Conservation (phyloP, 2,113 vertebrate species). For the Lasiurus cinereus region DNA sequence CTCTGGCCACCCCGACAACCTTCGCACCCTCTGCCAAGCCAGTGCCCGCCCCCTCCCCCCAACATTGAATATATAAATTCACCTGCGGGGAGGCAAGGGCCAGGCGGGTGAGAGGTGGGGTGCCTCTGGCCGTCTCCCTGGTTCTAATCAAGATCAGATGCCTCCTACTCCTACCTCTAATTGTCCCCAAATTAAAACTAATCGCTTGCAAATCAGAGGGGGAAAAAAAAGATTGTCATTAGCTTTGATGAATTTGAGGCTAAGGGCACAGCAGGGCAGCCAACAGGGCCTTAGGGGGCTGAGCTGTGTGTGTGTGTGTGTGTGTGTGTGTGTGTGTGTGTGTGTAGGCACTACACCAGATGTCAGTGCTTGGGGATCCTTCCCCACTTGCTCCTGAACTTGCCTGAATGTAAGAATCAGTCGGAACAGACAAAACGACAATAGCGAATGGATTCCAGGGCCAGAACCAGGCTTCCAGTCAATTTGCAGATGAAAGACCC, state of each 20-base stretch:
- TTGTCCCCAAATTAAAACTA: slow-evolving; percentile 82
- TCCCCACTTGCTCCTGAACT: not conserved
- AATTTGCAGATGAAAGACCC: not conserved
- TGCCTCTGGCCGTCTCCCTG: slow-evolving; percentile 35
- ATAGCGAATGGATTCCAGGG: not conserved
- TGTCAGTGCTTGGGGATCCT: not conserved
- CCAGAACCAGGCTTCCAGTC: not conserved
- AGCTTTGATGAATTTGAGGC: slow-evolving; percentile 70
- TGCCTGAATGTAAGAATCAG: not conserved
- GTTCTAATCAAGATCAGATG: slow-evolving; percentile 81
- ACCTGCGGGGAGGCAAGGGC: not conserved
- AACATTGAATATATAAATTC: not conserved
- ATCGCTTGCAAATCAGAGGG: slow-evolving; percentile 74
- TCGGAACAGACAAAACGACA: not conserved
- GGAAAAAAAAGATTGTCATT: slow-evolving; percentile 63
- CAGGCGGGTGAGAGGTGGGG: not conserved
- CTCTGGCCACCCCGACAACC: not conserved
- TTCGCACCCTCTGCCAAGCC: not conserved
- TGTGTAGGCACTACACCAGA: not conserved
- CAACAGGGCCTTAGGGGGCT: not conserved
- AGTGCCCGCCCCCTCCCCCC: not conserved
- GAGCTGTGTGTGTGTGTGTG: not conserved
- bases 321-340: too few species aligned
- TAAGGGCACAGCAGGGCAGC: slow-evolving; percentile 8
- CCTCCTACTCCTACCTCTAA: slow-evolving; percentile 78